Percentiles rank a stretch among this genome's conserved stretches.
Conservation (phyloP, 2,797 vertebrate species). For the Mus spretus region DNA sequence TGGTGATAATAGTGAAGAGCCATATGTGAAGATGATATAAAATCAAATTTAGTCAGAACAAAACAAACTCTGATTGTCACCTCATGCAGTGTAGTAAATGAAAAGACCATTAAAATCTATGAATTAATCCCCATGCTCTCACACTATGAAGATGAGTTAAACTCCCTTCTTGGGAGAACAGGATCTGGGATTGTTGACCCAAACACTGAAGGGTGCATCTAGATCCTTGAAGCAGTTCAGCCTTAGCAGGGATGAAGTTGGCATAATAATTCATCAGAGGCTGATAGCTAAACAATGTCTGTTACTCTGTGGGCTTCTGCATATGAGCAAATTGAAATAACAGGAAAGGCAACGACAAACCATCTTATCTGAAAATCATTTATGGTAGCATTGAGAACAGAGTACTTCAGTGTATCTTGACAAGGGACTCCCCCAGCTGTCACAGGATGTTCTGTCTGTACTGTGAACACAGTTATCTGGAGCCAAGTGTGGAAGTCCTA, state of each 20-base stretch:
- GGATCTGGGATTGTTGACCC: slow-evolving; percentile 60
- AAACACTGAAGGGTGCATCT: slow-evolving; percentile 58
- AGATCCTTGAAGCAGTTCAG: slow-evolving; percentile 44
- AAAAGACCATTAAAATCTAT: slow-evolving; percentile 81
- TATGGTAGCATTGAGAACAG: slow-evolving; percentile 20
- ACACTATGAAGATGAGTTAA: slow-evolving; percentile 73
- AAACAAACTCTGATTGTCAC: slow-evolving; percentile 80
- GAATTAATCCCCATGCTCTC: slow-evolving; percentile 80
- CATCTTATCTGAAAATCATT: slow-evolving; percentile 20
- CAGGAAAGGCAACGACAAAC: background rate
- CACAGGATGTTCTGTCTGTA: slow-evolving; percentile 38
- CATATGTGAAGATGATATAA: slow-evolving; percentile 83
- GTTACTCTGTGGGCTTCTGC: background rate
- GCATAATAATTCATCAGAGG: slow-evolving; percentile 58
- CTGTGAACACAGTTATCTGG: slow-evolving; percentile 48
- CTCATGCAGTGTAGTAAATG: slow-evolving; percentile 80
- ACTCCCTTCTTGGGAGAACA: slow-evolving; percentile 70
- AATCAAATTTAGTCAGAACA: slow-evolving; percentile 82
- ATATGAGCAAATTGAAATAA: slow-evolving; percentile 52
- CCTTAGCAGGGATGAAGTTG: slow-evolving; percentile 38
- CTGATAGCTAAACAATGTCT: slow-evolving; percentile 22
- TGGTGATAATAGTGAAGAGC: slow-evolving; percentile 74
- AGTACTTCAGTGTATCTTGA: slow-evolving; percentile 41
- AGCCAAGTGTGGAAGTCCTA: slow-evolving; percentile 20
- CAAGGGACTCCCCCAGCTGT: slow-evolving; percentile 17